Conservation (phyloP, 1,140 invertebrate genomes). For the Sarcophaga peregrina region DNA sequence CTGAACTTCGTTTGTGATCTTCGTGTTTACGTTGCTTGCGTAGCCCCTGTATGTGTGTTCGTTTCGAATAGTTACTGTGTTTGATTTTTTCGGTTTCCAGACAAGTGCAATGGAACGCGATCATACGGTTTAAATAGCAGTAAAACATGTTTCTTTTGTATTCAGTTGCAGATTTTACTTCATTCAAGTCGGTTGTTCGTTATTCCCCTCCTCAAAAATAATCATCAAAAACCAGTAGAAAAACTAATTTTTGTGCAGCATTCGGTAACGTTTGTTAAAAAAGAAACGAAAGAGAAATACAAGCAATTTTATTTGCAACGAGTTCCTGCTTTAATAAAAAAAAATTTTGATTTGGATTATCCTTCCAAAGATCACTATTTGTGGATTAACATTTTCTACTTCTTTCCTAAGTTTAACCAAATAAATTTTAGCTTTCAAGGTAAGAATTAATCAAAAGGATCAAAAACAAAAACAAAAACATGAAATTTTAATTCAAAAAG, state of each 20-base stretch:
- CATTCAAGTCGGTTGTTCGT: constrained; percentile 44
- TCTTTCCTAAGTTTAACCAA: constrained; percentile 22
- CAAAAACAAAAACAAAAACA: constrained; percentile 11
- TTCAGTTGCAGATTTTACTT: constrained; percentile 46
- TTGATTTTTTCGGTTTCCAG: background rate
- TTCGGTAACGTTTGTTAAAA: constrained; percentile 1
- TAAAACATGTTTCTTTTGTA: constrained; percentile 46
- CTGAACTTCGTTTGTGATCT: background rate
- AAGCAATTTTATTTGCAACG: background rate
- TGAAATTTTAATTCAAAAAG: background rate
- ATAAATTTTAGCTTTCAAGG: constrained; percentile 34
- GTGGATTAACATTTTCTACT: constrained; percentile 21
- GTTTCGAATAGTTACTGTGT: background rate
- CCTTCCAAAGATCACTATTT: constrained; percentile 28
- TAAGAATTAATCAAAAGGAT: background rate
- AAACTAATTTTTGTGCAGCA: background rate
- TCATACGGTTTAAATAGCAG: constrained; percentile 46
- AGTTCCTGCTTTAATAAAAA: constrained; percentile 16
- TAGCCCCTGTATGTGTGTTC: background rate
- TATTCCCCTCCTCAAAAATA: background rate
- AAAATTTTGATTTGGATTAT: constrained; percentile 41
- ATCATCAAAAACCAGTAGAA: background rate
- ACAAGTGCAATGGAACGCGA: constrained; percentile 19
- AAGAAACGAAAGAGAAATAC: background rate
- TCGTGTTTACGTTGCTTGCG: background rate